phyloP scores from a whole-genome alignment of 1,140 invertebrate species.

The Lasaia peninsularis region DNA sequence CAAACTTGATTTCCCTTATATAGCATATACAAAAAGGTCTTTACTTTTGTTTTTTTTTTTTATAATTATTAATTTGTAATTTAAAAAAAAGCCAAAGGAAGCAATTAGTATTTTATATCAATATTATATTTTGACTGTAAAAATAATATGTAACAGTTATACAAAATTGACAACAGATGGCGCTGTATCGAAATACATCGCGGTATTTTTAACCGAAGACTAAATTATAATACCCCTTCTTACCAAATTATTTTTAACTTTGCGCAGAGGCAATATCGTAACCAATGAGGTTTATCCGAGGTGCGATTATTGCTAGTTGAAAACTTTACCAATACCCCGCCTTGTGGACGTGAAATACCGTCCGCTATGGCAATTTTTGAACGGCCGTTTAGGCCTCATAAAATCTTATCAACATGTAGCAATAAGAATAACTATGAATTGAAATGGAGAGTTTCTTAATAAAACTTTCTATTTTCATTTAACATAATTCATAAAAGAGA shows the following conservation, averaged over 20 bases:
- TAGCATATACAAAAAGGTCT: no score
- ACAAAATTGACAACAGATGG: constrained; percentile 30
- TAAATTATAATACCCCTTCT: background rate
- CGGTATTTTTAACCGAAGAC: constrained; percentile 29
- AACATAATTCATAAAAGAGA: no score
- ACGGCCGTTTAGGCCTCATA: constrained; percentile 76
- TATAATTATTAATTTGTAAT: no score
- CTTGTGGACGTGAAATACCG: constrained; percentile 94
- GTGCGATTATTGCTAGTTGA: constrained; percentile 94
- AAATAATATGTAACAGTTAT: constrained; percentile 6
- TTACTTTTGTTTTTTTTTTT: no score
- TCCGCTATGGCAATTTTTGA: constrained; percentile 93
- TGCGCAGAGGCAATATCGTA: constrained; percentile 90
- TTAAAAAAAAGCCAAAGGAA: no score
- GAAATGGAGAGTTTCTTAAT: no score
- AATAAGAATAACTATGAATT: no score
- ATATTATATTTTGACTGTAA: background rate
- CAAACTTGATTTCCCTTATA: no score
- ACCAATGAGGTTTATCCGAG: constrained; percentile 92
- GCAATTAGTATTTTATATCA: background rate
- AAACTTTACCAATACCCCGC: constrained; percentile 97
- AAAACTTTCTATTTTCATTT: no score
- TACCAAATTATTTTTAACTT: constrained; percentile 68
- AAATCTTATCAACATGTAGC: no score
- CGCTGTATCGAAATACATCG: constrained; percentile 25